A percentile compares a stretch with the other conserved stretches of the same genome.
Conservation (phyloP, 2,113 vertebrate genomes). For the Epinephelus lanceolatus region DNA sequence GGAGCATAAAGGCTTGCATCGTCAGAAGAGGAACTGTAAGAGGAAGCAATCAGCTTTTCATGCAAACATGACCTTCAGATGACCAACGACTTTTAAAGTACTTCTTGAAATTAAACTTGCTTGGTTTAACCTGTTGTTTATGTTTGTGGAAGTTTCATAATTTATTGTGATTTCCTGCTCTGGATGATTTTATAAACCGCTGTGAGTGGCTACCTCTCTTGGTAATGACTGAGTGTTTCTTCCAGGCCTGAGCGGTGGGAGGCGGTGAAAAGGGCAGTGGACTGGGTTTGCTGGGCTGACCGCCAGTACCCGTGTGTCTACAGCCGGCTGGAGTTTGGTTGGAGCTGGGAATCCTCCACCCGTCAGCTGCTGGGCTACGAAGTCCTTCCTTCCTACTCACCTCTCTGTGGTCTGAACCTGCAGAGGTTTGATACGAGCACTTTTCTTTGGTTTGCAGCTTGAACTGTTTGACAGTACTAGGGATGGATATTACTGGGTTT, state of each 20-base stretch:
- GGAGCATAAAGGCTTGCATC: not conserved
- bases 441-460: too few relatives aligned
- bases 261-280: slow-evolving; percentile 81
- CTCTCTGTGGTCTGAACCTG: slow-evolving; percentile 64
- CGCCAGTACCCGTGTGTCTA: slow-evolving; percentile 87
- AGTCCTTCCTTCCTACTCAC: slow-evolving; percentile 53
- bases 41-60: not conserved
- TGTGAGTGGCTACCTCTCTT: not conserved
- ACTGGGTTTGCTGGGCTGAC: slow-evolving; percentile 86
- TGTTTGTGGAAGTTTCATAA: not conserved
- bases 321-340: slow-evolving; percentile 87
- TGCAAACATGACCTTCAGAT: not conserved
- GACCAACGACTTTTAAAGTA: not conserved
- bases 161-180: not conserved
- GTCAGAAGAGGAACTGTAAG: not conserved
- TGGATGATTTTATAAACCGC: not conserved
- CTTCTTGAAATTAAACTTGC: not conserved
- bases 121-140: not conserved
- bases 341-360: slow-evolving; percentile 87
- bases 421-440: not conserved
- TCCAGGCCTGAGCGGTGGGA: slow-evolving; percentile 76
- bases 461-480: too few relatives aligned
- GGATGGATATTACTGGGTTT: too few relatives aligned
- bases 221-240: not conserved
- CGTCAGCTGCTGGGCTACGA: slow-evolving; percentile 84